Evolutionary conservation across 2,113 vertebrate genomes (phyloP).

Genomic region (Platysternon megacephalum): DNA sequence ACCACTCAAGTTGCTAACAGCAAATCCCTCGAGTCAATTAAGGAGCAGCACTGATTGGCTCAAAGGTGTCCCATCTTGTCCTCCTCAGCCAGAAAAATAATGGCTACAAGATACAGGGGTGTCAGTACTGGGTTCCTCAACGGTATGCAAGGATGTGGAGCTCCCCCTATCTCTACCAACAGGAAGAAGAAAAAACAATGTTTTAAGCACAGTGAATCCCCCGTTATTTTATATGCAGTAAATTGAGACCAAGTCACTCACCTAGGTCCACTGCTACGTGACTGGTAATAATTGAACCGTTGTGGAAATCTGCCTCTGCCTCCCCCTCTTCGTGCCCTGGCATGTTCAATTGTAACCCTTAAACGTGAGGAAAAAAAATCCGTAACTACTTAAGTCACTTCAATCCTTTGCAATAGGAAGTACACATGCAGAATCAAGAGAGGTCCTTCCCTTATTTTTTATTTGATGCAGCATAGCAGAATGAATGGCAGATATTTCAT

Average conservation of each 20-base stretch:
- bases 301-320: constrained; percentile 83
- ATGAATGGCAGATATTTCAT: background rate
- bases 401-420: constrained; percentile 9
- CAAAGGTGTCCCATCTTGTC: background rate
- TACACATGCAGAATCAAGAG: background rate
- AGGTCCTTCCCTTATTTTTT: background rate
- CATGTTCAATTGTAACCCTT: constrained; percentile 92
- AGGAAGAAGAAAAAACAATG: background rate
- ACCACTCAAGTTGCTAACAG: background rate
- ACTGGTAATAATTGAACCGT: constrained; percentile 86
- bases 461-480: background rate
- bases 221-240: background rate
- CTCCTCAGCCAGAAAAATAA: background rate
- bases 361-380: background rate
- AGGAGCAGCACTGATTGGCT: background rate
- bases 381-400: background rate
- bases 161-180: background rate
- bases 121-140: background rate
- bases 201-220: background rate
- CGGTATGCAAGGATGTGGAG: background rate
- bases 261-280: constrained; percentile 87
- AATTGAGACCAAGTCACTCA: constrained; percentile 52
- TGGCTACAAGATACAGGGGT: background rate
- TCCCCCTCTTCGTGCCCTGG: constrained; percentile 81
- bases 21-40: background rate